phyloP scores from a whole-genome alignment of 1,140 invertebrate genomes.

The Lanistes nyassanus region DNA sequence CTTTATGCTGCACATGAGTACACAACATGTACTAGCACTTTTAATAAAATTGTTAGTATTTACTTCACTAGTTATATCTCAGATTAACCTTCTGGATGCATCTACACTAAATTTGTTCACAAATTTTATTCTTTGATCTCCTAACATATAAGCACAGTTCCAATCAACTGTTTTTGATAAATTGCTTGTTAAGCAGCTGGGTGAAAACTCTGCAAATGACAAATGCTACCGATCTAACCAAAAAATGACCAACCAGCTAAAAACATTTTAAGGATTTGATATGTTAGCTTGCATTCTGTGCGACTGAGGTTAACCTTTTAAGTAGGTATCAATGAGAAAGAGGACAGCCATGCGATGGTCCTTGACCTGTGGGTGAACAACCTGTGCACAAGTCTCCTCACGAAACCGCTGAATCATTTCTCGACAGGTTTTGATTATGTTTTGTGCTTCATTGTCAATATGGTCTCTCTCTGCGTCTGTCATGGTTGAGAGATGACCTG shows the following conservation, averaged over 20 bases:
- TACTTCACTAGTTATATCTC: too few species aligned
- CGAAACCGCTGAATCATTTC: constrained; percentile 81
- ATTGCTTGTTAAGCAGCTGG: too few species aligned
- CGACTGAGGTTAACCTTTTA: constrained; percentile 68
- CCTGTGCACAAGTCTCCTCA: constrained; percentile 68
- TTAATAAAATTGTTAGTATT: too few species aligned
- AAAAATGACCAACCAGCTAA: too few species aligned
- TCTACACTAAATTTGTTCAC: too few species aligned
- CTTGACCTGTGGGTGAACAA: constrained; percentile 74
- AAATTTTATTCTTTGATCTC: too few species aligned
- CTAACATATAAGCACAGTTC: too few species aligned
- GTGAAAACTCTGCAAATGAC: not conserved
- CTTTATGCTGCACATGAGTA: too few species aligned
- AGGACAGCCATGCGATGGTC: constrained; percentile 83
- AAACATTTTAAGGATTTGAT: too few species aligned
- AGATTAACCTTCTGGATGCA: too few species aligned
- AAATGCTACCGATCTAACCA: not conserved
- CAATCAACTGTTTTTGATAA: too few species aligned
- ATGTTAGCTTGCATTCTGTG: not conserved
- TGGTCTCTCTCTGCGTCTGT: constrained; percentile 84
- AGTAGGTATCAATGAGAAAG: constrained; percentile 80
- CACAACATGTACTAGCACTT: too few species aligned
- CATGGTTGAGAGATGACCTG: constrained; percentile 75
- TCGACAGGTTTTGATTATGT: constrained; percentile 84
- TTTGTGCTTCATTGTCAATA: constrained; percentile 85